phyloP scores from a whole-genome alignment of 1,140 invertebrate species.

The Protaetia brevitarsis region DNA sequence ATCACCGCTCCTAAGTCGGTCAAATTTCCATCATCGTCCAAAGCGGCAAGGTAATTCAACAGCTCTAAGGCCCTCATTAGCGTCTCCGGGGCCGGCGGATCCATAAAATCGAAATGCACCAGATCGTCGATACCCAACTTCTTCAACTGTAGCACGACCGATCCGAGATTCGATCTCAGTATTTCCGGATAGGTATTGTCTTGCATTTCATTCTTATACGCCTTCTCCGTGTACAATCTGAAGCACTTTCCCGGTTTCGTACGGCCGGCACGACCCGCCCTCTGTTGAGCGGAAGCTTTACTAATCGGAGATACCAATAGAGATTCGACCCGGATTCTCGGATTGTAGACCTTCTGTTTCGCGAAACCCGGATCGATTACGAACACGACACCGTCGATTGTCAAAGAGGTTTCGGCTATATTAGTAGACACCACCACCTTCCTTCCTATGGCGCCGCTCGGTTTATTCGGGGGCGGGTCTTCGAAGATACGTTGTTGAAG shows the following conservation, averaged over 20 bases:
- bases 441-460: constrained; percentile 92
- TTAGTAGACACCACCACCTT: constrained; percentile 99
- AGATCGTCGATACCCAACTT: constrained; percentile 99
- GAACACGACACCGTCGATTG: constrained; percentile 99
- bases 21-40: constrained; percentile 96
- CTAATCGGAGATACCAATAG: constrained; percentile 97
- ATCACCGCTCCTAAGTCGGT: constrained; percentile 97
- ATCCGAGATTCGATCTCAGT: constrained; percentile 90
- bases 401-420: constrained; percentile 98
- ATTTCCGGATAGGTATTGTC: constrained; percentile 99
- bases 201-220: constrained; percentile 99
- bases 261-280: constrained; percentile 94
- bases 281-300: constrained; percentile 98
- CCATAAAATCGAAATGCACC: constrained; percentile 99
- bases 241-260: constrained; percentile 98
- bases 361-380: constrained; percentile 99
- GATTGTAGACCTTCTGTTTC: constrained; percentile 99
- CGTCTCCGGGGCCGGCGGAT: constrained; percentile 99
- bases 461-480: constrained; percentile 84
- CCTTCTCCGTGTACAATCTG: constrained; percentile 97
- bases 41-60: constrained; percentile 93
- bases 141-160: constrained; percentile 96
- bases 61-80: constrained; percentile 97
- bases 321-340: constrained; percentile 95
- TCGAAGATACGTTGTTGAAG: constrained; percentile 98